Conservation (phyloP, 2,888 invertebrate species). For the Andrena trimmerana region DNA sequence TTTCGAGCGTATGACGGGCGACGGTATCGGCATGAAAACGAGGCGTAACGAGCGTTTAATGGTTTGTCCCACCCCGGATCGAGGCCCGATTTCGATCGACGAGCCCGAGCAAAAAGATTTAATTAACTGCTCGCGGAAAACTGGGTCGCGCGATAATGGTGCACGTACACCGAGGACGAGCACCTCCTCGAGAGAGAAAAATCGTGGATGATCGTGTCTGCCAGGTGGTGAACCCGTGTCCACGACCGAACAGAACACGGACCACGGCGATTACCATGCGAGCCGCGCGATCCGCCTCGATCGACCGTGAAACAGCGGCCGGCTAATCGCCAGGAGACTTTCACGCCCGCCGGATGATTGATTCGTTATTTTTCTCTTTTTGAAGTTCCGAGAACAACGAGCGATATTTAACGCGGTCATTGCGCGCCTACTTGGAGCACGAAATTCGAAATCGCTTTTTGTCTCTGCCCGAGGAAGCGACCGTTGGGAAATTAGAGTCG, state of each 20-base stretch:
- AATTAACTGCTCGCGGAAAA: slow-evolving; percentile 64
- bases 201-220: slow-evolving; percentile 14
- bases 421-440: neutral
- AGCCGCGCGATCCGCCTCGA: slow-evolving; percentile 48
- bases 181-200: slow-evolving; percentile 6
- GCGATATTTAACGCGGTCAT: slow-evolving; percentile 5
- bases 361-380: slow-evolving; percentile 1
- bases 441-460: neutral
- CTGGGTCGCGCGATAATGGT: slow-evolving; percentile 67
- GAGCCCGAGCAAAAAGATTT: slow-evolving; percentile 54
- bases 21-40: slow-evolving; percentile 47
- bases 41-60: slow-evolving; percentile 65
- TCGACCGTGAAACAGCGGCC: slow-evolving; percentile 39
- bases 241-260: neutral
- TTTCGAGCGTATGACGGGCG: slow-evolving; percentile 25
- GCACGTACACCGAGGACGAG: slow-evolving; percentile 31
- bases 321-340: slow-evolving; percentile 42
- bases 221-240: neutral
- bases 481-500: neutral
- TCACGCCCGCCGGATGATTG: slow-evolving; percentile 46
- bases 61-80: slow-evolving; percentile 39
- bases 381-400: neutral
- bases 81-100: slow-evolving; percentile 39
- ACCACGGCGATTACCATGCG: slow-evolving; percentile 41
- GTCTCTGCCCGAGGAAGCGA: neutral